A percentile compares a stretch with the other conserved stretches of the same genome.
Evolutionary conservation across 2,113 vertebrate genomes (phyloP).

Genomic region (Macroglossus sobrinus): DNA sequence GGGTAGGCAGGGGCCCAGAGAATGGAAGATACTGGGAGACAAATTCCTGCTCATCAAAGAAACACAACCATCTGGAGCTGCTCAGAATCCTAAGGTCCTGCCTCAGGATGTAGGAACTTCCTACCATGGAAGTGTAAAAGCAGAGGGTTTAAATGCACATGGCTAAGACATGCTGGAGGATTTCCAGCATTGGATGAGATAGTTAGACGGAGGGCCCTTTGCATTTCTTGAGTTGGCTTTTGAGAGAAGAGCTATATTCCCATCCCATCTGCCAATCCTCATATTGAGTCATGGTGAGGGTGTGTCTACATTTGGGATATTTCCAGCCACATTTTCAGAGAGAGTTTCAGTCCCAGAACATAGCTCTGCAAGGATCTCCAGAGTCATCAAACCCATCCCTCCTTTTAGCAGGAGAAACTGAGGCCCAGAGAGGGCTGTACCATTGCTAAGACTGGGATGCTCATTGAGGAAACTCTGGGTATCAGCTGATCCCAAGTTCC

Average conservation of each 20-base stretch:
- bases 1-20: background rate
- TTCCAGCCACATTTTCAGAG: background rate
- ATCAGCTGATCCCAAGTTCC: background rate
- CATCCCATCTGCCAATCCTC: background rate
- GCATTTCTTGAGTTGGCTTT: background rate
- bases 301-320: background rate
- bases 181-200: background rate
- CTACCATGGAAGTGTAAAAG: background rate
- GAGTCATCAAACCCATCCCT: background rate
- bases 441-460: background rate
- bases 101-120: background rate
- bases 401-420: background rate
- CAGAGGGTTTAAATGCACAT: background rate
- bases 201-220: background rate
- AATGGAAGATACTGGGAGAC: background rate
- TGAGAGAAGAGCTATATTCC: background rate
- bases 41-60: background rate
- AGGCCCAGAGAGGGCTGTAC: background rate
- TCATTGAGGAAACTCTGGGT: background rate
- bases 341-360: background rate
- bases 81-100: background rate
- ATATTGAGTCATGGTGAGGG: background rate
- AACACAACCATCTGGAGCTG: background rate
- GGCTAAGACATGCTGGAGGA: background rate
- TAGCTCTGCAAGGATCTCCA: background rate